phyloP scores from a whole-genome alignment of 2,888 invertebrate species.

The Timema cristinae region DNA sequence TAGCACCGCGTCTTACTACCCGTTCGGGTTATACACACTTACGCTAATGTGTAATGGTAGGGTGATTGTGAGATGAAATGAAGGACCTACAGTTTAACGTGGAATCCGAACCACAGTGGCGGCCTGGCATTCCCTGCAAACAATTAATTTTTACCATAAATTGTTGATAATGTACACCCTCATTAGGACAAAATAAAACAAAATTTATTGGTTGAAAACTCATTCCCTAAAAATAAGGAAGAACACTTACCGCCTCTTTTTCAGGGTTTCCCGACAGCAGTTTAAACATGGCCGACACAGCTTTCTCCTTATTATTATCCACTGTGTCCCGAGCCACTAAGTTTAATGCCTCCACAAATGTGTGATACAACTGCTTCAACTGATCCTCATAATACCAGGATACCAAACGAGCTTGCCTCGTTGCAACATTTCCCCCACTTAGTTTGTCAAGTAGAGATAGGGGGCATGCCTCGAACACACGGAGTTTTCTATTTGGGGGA shows the following conservation, averaged over 20 bases:
- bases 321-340: conserved; percentile 73
- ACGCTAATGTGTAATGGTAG: too few relatives aligned
- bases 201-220: neutral
- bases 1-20: too few relatives aligned
- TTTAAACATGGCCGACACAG: conserved; percentile 68
- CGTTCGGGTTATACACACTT: too few relatives aligned
- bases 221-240: neutral
- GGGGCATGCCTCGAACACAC: conserved; percentile 62
- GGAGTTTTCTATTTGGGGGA: conserved; percentile 60
- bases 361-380: conserved; percentile 62
- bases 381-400: conserved; percentile 89
- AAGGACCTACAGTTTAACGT: too few relatives aligned
- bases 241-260: conserved; percentile 66
- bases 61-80: too few relatives aligned
- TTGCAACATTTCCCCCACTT: conserved; percentile 58
- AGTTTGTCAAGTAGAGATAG: conserved; percentile 55
- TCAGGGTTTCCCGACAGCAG: conserved; percentile 76
- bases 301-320: conserved; percentile 75
- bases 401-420: conserved; percentile 61
- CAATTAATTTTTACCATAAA: too few relatives aligned
- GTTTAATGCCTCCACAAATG: conserved; percentile 68
- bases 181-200: too few relatives aligned
- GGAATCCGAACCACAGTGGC: too few relatives aligned
- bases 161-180: too few relatives aligned
- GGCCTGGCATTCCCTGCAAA: too few relatives aligned